Evolutionary conservation across 2,113 vertebrate species (phyloP).

Genomic region (Thinocorus orbignyianus): DNA sequence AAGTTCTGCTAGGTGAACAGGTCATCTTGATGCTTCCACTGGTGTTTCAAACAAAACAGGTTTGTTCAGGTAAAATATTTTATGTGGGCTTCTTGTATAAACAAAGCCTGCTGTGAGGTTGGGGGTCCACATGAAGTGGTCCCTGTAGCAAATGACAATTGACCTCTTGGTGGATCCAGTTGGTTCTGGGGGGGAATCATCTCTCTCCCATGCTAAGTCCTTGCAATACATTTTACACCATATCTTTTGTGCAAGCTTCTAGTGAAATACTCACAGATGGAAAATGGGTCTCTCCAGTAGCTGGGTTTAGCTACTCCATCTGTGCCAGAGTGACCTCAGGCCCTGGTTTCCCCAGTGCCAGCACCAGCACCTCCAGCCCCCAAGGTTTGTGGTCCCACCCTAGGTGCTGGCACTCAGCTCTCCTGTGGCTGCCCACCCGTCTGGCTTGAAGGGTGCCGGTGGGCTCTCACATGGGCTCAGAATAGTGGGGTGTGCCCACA

Average conservation of each 20-base stretch:
- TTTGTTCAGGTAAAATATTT: neutral
- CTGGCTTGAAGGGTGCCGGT: neutral
- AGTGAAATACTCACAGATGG: neutral
- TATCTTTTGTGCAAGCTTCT: neutral
- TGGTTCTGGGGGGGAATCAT: neutral
- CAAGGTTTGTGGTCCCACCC: fast-evolving
- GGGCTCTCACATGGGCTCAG: neutral
- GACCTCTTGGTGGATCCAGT: neutral
- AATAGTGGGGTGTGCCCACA: neutral
- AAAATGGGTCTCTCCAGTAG: neutral
- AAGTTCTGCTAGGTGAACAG: neutral
- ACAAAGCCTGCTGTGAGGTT: neutral
- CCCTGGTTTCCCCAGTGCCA: neutral
- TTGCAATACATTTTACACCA: neutral
- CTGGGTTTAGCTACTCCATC: neutral
- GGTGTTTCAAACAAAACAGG: neutral
- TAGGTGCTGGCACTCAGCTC: fast-evolving
- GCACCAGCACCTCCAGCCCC: neutral
- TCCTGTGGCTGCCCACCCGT: neutral
- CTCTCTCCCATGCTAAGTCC: neutral
- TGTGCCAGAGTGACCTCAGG: neutral
- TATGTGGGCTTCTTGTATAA: neutral
- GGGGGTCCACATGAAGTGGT: neutral
- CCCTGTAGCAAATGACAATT: neutral
- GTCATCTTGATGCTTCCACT: neutral